Percentiles rank a stretch among this genome's conserved stretches.
Evolutionary conservation across 2,113 vertebrate genomes (phyloP).

Genomic region (Ailuropoda melanoleuca): DNA sequence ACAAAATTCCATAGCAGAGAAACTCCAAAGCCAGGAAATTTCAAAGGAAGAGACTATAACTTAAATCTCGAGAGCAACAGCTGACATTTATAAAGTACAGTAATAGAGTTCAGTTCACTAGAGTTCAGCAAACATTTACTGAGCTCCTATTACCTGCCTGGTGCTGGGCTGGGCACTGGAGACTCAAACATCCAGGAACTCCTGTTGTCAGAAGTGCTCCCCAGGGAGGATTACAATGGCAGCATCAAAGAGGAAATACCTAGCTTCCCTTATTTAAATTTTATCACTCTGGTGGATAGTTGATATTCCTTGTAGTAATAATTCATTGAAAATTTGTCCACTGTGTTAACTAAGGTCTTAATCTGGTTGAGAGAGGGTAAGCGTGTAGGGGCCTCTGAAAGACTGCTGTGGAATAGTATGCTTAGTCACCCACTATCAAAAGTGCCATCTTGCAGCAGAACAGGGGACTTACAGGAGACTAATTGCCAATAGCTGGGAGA

Average conservation of each 20-base stretch:
- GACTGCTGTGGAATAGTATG: neutral
- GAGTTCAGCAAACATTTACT: slow-evolving; percentile 4
- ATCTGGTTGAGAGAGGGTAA: neutral
- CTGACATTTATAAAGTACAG: neutral
- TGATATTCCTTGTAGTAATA: neutral
- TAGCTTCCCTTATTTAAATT: neutral
- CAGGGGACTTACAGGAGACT: neutral
- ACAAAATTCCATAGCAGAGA: neutral
- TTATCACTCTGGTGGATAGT: neutral
- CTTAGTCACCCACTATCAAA: slow-evolving; percentile 19
- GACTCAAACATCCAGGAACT: neutral
- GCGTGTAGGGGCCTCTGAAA: slow-evolving; percentile 6
- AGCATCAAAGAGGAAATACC: neutral
- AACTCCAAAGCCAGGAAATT: neutral
- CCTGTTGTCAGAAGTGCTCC: neutral
- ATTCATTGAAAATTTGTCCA: neutral
- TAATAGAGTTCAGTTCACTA: neutral
- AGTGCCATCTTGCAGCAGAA: neutral
- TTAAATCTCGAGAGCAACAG: neutral
- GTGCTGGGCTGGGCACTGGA: neutral
- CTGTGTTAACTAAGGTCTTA: slow-evolving; percentile 31
- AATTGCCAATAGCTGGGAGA: neutral
- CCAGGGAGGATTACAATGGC: neutral
- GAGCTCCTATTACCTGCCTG: neutral
- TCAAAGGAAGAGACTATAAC: neutral